Conservation (phyloP, 37 sponge, comb jelly and placozoan genomes). For the Halisarca cf. caerulea region DNA sequence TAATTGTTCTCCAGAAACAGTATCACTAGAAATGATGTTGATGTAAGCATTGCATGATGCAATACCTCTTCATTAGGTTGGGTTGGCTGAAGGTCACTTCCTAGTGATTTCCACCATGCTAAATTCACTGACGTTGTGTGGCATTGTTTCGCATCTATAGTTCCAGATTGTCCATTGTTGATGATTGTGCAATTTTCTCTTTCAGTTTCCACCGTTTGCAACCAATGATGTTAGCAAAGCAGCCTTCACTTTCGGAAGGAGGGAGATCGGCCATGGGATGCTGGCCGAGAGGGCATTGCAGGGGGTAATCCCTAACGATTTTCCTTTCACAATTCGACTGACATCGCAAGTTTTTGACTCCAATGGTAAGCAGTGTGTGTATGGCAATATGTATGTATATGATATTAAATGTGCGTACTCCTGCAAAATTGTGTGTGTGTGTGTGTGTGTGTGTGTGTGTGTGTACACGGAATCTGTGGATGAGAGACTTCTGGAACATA, state of each 20-base stretch:
- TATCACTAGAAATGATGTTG: too few relatives aligned
- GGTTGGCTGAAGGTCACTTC: too few relatives aligned
- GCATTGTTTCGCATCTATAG: too few relatives aligned
- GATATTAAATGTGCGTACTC: neutral
- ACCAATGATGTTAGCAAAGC: constrained; percentile 56
- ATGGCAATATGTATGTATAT: constrained; percentile 2
- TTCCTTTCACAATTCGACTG: constrained; percentile 76
- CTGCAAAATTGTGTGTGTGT: neutral
- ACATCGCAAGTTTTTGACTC: constrained; percentile 76
- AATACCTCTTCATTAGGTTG: too few relatives aligned
- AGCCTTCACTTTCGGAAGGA: constrained; percentile 21
- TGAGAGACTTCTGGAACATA: neutral
- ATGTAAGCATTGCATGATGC: too few relatives aligned
- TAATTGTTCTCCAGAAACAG: too few relatives aligned
- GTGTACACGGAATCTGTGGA: neutral
- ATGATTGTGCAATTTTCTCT: too few relatives aligned
- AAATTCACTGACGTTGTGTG: too few relatives aligned
- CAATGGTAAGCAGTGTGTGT: constrained; percentile 59
- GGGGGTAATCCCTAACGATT: constrained; percentile 60
- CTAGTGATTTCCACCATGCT: too few relatives aligned
- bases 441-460: neutral
- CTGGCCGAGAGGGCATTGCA: constrained; percentile 71
- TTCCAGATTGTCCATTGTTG: too few relatives aligned
- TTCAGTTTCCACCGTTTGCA: constrained; percentile 84
- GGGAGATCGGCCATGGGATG: constrained; percentile 76